Evolutionary conservation across 2,888 invertebrate genomes (phyloP).

Genomic region (Lasioglossum oenotherae): DNA sequence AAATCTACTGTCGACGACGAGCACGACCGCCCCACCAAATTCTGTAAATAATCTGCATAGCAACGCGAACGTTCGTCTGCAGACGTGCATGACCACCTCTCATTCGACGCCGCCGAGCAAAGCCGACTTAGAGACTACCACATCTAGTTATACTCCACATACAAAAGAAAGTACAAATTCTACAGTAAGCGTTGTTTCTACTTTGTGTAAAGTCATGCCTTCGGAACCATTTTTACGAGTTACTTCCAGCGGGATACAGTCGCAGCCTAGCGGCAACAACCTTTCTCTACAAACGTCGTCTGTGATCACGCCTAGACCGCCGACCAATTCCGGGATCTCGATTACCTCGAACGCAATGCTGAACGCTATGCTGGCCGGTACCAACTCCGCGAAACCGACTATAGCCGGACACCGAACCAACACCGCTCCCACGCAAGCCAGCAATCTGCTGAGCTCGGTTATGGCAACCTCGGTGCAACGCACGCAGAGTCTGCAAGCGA

Average conservation of each 20-base stretch:
- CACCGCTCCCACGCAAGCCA: conserved; percentile 79
- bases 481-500: conserved; percentile 78
- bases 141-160: conserved; percentile 59
- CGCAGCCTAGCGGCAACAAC: conserved; percentile 73
- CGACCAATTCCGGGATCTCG: conserved; percentile 74
- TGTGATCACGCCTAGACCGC: conserved; percentile 64
- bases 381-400: conserved; percentile 79
- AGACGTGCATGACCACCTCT: conserved; percentile 56
- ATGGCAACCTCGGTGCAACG: conserved; percentile 78
- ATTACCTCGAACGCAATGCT: conserved; percentile 82
- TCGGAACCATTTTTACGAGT: conserved; percentile 79
- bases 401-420: conserved; percentile 77
- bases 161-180: conserved; percentile 71
- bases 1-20: conserved; percentile 77
- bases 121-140: conserved; percentile 65
- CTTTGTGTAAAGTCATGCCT: conserved; percentile 80
- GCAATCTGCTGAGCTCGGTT: conserved; percentile 79
- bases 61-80: conserved; percentile 65
- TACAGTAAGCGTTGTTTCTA: conserved; percentile 79
- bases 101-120: conserved; percentile 55
- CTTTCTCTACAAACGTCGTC: conserved; percentile 65
- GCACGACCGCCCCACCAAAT: conserved; percentile 75
- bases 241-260: conserved; percentile 82
- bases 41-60: conserved; percentile 67
- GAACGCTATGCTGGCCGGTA: conserved; percentile 82